Base-by-base conservation (phyloP, 2,113 vertebrate genomes). In the Anas platyrhynchos region DNA sequence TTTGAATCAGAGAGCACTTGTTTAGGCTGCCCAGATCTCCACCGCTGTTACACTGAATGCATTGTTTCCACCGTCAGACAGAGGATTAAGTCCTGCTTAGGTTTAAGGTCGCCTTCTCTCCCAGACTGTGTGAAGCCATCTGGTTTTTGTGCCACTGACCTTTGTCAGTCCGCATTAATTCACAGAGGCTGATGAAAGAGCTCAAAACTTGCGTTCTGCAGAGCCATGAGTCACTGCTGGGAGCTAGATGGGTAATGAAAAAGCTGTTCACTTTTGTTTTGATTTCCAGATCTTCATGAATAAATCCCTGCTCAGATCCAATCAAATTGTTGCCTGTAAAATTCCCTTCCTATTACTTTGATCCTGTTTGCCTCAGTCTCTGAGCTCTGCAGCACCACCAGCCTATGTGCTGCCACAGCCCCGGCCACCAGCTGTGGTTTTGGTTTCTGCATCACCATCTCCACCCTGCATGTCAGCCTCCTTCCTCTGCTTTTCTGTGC, bases 81-180 rank as follows among this genome's bases (percentile, higher is more conserved):
- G 71, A 84, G 58, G 52, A 96, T 88, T 94, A 93, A 96, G 71
- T 82, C 74, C 62, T 85, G 71, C 38, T 87, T 69, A 89, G 93
- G 75, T 94, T 94, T 87, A 94, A 95, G 88, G 92, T 93, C 86
- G 67, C 67, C 62, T 92, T 66, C 66, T 91, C 77, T 76, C 67
- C 44, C 50, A 41, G 78, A 13, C 71, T 59, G 50, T 1, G 2
- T 78, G 54, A 94, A 88, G 48, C 68, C 90, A 86, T 84, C 77
- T 91, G 93, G 4, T 44, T 87, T 88, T 91, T 94, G 55, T 87
- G 81, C 36, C 59, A 32, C 92, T 96, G 93, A 93, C 92, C 91
- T 93, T 95, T 93, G 88, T 62, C 81, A 58, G 67, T 23, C 3
- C 3, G 32, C 71, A 83, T 84, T 86, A 93, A 92, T 92, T 91